Evolutionary conservation across 2,888 invertebrate species (phyloP), one percentile per base, ranked within the genome.

Genomic region (Platycheirus rosarum): DNA sequence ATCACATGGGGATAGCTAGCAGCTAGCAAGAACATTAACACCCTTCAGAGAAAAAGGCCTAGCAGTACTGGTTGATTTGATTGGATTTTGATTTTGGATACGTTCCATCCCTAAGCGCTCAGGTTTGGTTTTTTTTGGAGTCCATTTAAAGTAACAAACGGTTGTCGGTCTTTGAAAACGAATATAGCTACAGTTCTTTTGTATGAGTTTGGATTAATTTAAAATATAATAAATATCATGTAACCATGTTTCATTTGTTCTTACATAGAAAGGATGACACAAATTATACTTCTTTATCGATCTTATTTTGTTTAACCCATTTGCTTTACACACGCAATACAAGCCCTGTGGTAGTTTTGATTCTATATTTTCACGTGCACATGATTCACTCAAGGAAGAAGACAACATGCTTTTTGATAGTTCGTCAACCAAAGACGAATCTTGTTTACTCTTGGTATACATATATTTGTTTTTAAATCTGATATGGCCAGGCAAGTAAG

Each of bases 221-320:
- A 71, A 37, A 14, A 68, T 68, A 44, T 18, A 35, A 51, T 32
- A 44, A 23, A 63, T 37, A 46, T 57, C 14, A 13, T 71, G 37
- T 51, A 65, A 70, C 77, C 71, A 68, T 77, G 74, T 65, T 75
- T 65, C 11, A 11, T 32, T 16, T 71, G 70, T 82, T 82, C 77
- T 82, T 82, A 82, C 77, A 51, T 77, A 29, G 29, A 35, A 23
- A 82, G 73, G 77, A 73, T 82, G 77, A 82, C 77, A 77, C 76
- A 82, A 51, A 76, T 60, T 60, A 60, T 44, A 82, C 77, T 77
- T 82, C 71, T 82, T 77, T 70, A 37, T 68, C 60, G 75, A 46
- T 79, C 74, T 79, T 44, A 35, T 48, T 57, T 76, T 71, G 76
- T 66, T 82, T 82, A 77, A 82, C 77, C 71, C 82, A 60, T 68